Evolutionary conservation across 2,113 vertebrate species (phyloP).

Genomic region (Ammodytes marinus): DNA sequence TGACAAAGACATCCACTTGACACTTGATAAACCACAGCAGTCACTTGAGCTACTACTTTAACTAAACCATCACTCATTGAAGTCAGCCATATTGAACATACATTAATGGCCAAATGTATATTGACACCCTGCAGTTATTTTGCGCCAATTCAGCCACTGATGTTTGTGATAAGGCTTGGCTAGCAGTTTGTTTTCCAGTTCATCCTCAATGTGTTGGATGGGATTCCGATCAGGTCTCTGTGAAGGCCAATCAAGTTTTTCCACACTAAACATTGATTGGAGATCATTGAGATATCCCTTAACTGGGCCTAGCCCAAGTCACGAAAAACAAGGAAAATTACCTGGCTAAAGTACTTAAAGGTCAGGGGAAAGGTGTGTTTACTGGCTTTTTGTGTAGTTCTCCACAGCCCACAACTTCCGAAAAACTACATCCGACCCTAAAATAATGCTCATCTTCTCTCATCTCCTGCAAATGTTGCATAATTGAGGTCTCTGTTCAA

Average conservation of each 20-base stretch:
- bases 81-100: not conserved
- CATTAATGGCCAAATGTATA: not conserved
- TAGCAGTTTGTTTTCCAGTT: not conserved
- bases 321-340: not conserved
- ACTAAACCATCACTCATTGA: not conserved
- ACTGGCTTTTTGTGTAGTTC: not conserved
- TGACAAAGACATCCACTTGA: slow-evolving; percentile 4
- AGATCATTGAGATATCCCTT: not conserved
- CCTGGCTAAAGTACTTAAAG: not conserved
- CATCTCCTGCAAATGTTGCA: slow-evolving; percentile 4
- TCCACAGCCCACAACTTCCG: not conserved
- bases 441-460: not conserved
- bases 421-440: not conserved
- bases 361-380: not conserved
- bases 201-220: not conserved
- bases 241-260: not conserved
- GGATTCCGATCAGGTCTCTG: not conserved
- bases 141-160: not conserved
- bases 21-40: not conserved
- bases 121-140: not conserved
- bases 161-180: not conserved
- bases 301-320: not conserved
- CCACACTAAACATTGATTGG: not conserved
- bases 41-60: not conserved
- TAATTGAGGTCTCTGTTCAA: not conserved